A percentile compares a stretch with the other conserved stretches of the same genome.
Evolutionary conservation across 2,113 vertebrate genomes (phyloP).

Genomic region (Capra hircus): DNA sequence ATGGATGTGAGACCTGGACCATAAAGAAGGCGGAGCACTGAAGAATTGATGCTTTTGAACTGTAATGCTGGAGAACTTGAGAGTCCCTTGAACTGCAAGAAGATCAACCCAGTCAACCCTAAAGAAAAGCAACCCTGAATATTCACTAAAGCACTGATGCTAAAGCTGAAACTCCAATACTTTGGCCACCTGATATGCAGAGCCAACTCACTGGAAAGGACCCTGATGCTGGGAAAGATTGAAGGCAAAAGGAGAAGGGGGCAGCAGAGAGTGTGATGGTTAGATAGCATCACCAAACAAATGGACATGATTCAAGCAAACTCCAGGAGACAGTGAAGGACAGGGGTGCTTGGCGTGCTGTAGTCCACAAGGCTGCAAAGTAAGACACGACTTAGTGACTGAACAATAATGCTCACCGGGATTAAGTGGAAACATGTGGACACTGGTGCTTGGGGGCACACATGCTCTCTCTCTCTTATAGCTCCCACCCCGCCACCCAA

Average conservation of each 20-base stretch:
- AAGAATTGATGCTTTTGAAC: background rate
- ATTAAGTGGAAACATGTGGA: background rate
- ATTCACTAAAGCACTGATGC: background rate
- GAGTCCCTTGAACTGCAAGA: background rate
- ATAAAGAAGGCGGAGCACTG: background rate
- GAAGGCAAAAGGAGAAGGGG: background rate
- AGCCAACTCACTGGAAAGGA: background rate
- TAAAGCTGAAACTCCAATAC: background rate
- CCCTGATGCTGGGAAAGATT: background rate
- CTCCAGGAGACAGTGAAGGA: background rate
- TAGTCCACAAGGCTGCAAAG: background rate
- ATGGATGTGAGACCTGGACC: background rate
- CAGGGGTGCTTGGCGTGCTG: background rate
- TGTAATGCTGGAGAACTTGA: background rate
- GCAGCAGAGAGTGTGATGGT: background rate
- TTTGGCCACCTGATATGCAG: background rate
- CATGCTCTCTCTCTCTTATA: background rate
- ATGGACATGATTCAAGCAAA: background rate
- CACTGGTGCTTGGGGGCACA: background rate
- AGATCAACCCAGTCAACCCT: background rate
- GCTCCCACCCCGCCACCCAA: background rate
- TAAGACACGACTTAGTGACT: background rate
- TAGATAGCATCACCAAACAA: background rate
- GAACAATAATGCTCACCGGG: background rate
- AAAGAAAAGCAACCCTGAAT: background rate